Base-by-base conservation (phyloP, 64 coral and sea anemone genomes). In the Stichodactyla helianthus region DNA sequence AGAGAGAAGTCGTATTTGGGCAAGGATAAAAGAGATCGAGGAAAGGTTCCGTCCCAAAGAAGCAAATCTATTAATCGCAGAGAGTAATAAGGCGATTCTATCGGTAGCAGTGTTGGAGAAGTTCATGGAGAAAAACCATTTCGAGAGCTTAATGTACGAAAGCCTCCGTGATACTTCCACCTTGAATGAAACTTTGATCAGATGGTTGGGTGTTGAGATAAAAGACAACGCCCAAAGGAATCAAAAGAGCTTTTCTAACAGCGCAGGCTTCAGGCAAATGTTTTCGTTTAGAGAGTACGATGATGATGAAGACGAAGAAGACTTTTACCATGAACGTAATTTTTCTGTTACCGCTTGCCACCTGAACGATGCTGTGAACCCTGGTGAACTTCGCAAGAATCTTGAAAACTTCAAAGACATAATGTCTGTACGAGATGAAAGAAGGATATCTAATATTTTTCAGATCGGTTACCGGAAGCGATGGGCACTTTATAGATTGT, bases 401-500 rank as follows among this genome's bases (percentile, higher is more conserved):
- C 77, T 94, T 16, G 18, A n/a, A n/a, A 59, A 77, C 2, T 9
- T 52, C 2, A 35, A 55, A 15, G n/a, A 51, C 20, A 26, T 83
- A 27, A 82, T 90, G 87, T 20, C 50, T 28, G 18, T 81, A 11
- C 8, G 0, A 19, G 76, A 53, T 20, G 89, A 95, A 78, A 55
- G 10, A 77, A 3, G 4, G 4, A 71, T 86, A 10, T 0, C 17
- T 8, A 20, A 77, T 31, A 82, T 95, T 65, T 55, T 5, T 14
- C 2, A 5, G 6, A 81, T 88, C 57, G 0, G 50, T 7, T 22
- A 14, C 17, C 10, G 17, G 5, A 15, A 89, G 0, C 87, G 93
- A 7, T 95, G 93, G 93, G 89, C 64, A 31, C 59, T 95, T 28
- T 95, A 95, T 50, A 82, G 86, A 27, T 53, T 95, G 10, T 95